Percentiles rank a stretch among this genome's conserved stretches.
Evolutionary conservation across 2,113 vertebrate species (phyloP).

Genomic region (Smithornis capensis): DNA sequence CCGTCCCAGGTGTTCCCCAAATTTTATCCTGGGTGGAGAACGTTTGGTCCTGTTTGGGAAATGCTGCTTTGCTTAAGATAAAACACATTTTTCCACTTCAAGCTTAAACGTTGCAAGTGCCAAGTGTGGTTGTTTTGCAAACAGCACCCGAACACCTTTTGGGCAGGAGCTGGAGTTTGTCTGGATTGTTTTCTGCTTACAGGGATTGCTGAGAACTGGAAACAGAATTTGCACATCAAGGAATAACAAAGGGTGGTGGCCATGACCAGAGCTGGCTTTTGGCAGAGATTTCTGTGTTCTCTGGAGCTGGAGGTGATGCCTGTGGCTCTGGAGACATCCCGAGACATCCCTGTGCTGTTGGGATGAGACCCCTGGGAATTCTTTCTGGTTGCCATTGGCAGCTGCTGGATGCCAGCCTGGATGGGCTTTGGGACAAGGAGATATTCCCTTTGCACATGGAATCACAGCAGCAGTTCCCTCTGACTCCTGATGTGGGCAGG

Average conservation of each 20-base stretch:
- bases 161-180: neutral
- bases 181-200: neutral
- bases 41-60: neutral
- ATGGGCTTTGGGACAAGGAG: neutral
- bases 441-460: neutral
- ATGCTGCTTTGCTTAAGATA: neutral
- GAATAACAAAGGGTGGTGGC: neutral
- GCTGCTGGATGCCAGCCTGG: neutral
- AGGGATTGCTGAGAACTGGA: neutral
- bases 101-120: neutral
- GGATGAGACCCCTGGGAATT: neutral
- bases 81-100: neutral
- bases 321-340: fast-evolving
- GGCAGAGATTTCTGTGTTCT: neutral
- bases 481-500: neutral
- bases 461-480: neutral
- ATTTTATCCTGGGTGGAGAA: neutral
- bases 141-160: neutral
- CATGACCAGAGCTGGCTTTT: neutral
- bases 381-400: neutral
- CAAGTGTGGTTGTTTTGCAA: neutral
- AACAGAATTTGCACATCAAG: neutral
- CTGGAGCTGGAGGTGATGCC: neutral
- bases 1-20: neutral
- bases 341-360: fast-evolving